A percentile compares a stretch with the other conserved stretches of the same genome.
Conservation (phyloP, 2,888 invertebrate genomes). For the Cyaniris semiargus region DNA sequence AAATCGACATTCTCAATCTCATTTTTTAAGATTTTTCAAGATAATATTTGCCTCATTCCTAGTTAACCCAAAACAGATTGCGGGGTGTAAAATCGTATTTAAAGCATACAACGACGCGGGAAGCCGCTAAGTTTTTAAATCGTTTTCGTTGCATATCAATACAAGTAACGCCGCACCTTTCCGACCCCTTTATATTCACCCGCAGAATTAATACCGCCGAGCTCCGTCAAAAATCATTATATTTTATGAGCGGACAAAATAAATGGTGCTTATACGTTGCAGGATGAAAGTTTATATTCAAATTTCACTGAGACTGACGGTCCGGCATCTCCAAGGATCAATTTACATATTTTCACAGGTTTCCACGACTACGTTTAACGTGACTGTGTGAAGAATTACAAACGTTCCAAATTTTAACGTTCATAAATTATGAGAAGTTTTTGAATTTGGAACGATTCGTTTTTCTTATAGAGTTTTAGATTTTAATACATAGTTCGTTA, state of each 20-base stretch:
- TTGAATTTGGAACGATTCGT: background rate
- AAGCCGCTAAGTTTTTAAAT: background rate
- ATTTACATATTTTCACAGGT: slow-evolving; percentile 80
- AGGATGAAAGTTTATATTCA: slow-evolving; percentile 77
- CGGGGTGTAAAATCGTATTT: background rate
- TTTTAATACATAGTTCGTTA: background rate
- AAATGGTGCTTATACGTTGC: slow-evolving; percentile 75
- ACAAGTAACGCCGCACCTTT: slow-evolving; percentile 32
- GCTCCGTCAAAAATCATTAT: slow-evolving; percentile 79
- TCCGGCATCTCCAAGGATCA: slow-evolving; percentile 78
- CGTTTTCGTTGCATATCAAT: slow-evolving; percentile 38
- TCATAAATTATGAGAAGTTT: background rate
- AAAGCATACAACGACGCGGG: background rate
- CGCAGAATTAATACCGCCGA: slow-evolving; percentile 72
- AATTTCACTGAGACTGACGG: slow-evolving; percentile 73
- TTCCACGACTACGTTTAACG: slow-evolving; percentile 70
- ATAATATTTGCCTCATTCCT: background rate
- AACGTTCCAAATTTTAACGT: slow-evolving; percentile 24
- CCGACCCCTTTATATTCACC: slow-evolving; percentile 52
- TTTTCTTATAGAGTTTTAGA: background rate
- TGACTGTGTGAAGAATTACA: slow-evolving; percentile 46
- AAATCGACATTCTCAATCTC: background rate
- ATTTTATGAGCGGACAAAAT: slow-evolving; percentile 77
- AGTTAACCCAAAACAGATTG: background rate
- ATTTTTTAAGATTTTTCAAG: background rate